These are phyloP conservation scores for Dendropsophus ebraccatus DNA, from an alignment of 2,113 vertebrate species.

Conservation along the genomic window DNA sequence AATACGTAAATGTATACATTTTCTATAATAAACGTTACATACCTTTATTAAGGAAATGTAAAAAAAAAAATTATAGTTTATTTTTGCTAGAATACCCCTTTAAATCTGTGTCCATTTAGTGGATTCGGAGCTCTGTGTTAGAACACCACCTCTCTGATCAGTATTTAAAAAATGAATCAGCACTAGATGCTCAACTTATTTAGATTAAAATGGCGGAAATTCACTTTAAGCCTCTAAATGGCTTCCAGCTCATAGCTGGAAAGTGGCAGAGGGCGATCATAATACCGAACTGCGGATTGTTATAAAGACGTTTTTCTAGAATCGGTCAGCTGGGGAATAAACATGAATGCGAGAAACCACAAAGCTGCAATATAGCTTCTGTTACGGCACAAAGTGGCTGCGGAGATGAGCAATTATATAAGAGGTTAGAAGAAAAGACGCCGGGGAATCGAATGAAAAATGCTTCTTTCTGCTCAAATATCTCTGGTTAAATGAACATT, in stretches of 20 bases:
- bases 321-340: not conserved
- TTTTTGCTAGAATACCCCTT: no score
- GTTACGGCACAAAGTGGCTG: not conserved
- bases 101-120: no score
- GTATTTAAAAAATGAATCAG: not conserved
- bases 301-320: not conserved
- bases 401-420: not conserved
- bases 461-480: not conserved
- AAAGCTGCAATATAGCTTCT: not conserved
- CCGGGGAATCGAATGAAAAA: not conserved
- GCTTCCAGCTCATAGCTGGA: not conserved
- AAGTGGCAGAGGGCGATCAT: not conserved
- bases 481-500: constrained; percentile 7
- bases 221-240: not conserved
- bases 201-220: not conserved
- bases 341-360: not conserved
- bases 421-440: not conserved
- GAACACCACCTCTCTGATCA: no score
- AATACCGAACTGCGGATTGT: not conserved
- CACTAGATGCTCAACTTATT: not conserved
- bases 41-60: no score
- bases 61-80: no score
- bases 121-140: no score
- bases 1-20: no score
- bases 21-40: no score